Percentiles rank a stretch among this genome's conserved stretches.
Evolutionary conservation across 1,140 invertebrate species (phyloP).

Genomic region (Nylanderia fulva): DNA sequence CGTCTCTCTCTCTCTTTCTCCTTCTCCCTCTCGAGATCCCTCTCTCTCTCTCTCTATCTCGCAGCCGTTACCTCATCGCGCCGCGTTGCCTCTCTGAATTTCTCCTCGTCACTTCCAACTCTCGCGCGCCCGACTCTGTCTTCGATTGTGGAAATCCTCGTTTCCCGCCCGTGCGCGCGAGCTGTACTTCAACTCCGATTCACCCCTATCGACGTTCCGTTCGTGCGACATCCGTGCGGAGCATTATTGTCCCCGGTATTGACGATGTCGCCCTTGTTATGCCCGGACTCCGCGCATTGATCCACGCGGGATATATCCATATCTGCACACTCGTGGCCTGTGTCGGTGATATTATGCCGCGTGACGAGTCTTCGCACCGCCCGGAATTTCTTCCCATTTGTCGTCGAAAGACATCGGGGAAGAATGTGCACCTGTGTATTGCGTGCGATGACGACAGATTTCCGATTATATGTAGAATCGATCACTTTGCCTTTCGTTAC

Average conservation of each 20-base stretch:
- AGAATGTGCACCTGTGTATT: not conserved
- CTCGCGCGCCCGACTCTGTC: constrained; percentile 19
- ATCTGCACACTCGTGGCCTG: constrained; percentile 9
- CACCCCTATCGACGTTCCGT: constrained; percentile 46
- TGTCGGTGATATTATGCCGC: constrained; percentile 33
- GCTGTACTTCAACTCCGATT: constrained; percentile 54
- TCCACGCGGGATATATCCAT: constrained; percentile 48
- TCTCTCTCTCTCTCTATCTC: not conserved
- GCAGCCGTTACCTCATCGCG: not conserved
- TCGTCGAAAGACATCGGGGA: not conserved
- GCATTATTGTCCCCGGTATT: constrained; percentile 57
- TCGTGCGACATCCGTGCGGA: constrained; percentile 30
- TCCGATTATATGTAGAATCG: not conserved
- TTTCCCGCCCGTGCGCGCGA: not conserved
- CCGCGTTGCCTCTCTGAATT: constrained; percentile 31
- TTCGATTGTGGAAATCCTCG: constrained; percentile 50
- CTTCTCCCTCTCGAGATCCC: not conserved
- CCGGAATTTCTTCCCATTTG: constrained; percentile 43
- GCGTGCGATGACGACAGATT: not conserved
- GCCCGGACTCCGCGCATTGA: constrained; percentile 44
- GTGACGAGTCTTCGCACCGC: not conserved
- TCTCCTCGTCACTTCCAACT: constrained; percentile 54
- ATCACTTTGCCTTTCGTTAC: not conserved
- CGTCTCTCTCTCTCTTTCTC: not conserved
- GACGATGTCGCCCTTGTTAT: constrained; percentile 55